Percentiles rank a stretch among this genome's conserved stretches.
phyloP scores from a whole-genome alignment of 92 coral and sea anemone species.

The Palythoa grandiflora region DNA sequence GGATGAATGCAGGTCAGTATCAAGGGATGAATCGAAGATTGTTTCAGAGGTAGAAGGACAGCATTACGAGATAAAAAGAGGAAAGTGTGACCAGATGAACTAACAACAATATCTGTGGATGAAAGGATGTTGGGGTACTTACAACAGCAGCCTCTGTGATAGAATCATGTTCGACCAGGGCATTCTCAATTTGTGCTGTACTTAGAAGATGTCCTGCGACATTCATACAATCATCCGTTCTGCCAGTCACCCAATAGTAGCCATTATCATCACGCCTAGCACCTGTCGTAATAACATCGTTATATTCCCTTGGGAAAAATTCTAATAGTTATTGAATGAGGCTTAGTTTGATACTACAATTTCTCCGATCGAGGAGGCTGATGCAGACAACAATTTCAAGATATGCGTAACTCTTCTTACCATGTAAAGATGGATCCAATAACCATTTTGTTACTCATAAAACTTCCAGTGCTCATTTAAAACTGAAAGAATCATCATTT shows the following conservation, averaged over 20 bases:
- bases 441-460: too few species aligned
- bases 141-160: conserved; percentile 99
- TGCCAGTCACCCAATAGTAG: conserved; percentile 96
- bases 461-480: too few species aligned
- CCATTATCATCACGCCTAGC: conserved; percentile 92
- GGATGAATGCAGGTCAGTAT: background rate
- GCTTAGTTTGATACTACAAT: too few species aligned
- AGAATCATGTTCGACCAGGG: conserved; percentile 91
- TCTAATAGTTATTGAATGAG: too few species aligned
- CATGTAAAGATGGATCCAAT: too few species aligned
- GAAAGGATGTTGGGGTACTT: conserved; percentile 9
- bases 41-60: background rate
- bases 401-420: too few species aligned
- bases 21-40: background rate
- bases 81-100: background rate
- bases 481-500: too few species aligned
- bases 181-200: conserved; percentile 97
- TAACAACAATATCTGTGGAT: background rate
- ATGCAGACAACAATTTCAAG: too few species aligned
- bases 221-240: conserved; percentile 99
- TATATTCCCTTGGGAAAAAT: too few species aligned
- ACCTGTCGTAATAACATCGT: conserved; percentile 49
- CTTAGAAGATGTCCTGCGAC: conserved; percentile 95
- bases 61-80: background rate
- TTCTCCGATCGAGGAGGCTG: too few species aligned